Evolutionary conservation across 2,888 invertebrate genomes (phyloP), one percentile per base, ranked within the genome.

Genomic region (Entomobrya proxima): DNA sequence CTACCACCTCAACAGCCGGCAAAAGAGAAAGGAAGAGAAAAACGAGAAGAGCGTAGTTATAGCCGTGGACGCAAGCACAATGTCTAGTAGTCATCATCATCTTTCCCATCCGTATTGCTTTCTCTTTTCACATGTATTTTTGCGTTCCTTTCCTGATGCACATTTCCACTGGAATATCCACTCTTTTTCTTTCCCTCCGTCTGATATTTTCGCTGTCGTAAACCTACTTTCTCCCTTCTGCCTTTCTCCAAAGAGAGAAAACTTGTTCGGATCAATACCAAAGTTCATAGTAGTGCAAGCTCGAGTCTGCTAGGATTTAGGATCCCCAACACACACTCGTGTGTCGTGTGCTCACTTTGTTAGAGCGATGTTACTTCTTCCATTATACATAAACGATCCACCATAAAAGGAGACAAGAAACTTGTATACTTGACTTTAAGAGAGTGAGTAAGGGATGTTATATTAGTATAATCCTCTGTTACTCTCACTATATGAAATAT

Each of bases 201-300:
- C 50, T 85, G 80, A 80, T 85, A 80, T 80, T 79, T 75, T 85
- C 75, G 27, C 75, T 67, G 85, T 85, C 85, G 85, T 85, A 85
- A 85, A 85, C 85, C 85, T 85, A 85, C 85, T 85, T 85, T 69
- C 52, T 27, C 47, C 69, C 37, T 52, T 72, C 52, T 58, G n/a
- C 67, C 58, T 44, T 64, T 80, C 40, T 35, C 64, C 64, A 64
- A 58, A 78, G 75, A 75, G 76, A 67, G 67, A 55, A 76, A 85
- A 85, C 85, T 85, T 72, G 80, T 80, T 52, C 85, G 85, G 85
- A 85, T 85, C 85, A 85, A 85, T 85, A 85, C 85, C 72, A 85
- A 85, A 85, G 80, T 85, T 80, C 67, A 80, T 80, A 80, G 58
- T 77, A 44, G 58, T 69, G 55, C 67, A 77, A 35, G 32, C 84